Percentiles rank a stretch among this genome's conserved stretches.
These are phyloP conservation scores for Caenorhabditis sp. DNA, from an alignment of 2,888 invertebrate genomes.

Conservation along the genomic window DNA sequence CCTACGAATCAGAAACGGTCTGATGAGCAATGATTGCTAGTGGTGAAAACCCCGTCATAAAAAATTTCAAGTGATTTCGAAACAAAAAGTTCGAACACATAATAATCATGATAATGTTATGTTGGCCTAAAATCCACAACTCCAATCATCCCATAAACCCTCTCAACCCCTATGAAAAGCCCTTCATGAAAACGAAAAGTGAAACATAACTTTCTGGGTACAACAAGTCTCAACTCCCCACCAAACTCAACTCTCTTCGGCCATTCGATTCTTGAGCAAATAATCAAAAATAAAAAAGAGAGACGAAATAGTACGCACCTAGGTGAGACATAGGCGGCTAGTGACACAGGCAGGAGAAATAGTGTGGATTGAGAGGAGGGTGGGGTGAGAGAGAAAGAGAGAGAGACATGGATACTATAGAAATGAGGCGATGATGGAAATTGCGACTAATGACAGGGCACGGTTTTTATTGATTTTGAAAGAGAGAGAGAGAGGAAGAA, in stretches of 20 bases:
- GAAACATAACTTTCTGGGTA: slow-evolving; percentile 4
- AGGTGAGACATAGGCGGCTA: slow-evolving; percentile 25
- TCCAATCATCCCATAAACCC: no score
- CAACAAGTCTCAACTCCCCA: not conserved
- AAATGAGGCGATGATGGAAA: slow-evolving; percentile 13
- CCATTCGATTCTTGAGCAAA: slow-evolving; percentile 22
- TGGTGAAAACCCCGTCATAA: no score
- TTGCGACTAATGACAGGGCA: slow-evolving; percentile 29
- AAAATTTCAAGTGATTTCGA: no score
- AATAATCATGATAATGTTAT: no score
- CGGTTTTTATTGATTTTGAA: slow-evolving; percentile 35
- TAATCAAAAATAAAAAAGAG: slow-evolving; percentile 6
- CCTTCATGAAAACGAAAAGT: no score
- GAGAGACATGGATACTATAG: not conserved
- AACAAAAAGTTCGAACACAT: no score
- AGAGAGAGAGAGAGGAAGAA: slow-evolving; percentile 1
- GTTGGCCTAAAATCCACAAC: no score
- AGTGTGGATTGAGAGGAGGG: slow-evolving; percentile 1
- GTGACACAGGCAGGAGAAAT: not conserved
- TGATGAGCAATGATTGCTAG: no score
- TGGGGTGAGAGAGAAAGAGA: slow-evolving; percentile 1
- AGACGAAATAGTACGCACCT: not conserved
- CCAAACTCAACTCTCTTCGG: not conserved
- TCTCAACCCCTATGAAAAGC: no score
- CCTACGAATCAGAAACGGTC: no score